Conservation (phyloP, 2,113 vertebrate genomes). For the Leptocoma aspasia region DNA sequence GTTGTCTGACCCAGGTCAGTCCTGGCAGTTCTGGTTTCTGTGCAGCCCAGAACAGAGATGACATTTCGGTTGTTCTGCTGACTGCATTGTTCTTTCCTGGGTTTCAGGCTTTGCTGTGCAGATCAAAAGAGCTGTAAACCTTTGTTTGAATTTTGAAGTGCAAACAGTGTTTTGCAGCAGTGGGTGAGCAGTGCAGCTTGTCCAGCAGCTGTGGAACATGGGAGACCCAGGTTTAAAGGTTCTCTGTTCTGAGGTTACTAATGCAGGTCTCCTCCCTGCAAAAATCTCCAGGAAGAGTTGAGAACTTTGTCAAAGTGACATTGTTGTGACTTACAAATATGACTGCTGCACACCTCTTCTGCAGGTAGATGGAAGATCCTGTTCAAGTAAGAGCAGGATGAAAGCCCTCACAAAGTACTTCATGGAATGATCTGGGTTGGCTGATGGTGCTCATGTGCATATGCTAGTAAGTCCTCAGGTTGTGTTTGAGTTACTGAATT, state of each 20-base stretch:
- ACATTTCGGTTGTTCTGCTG: neutral
- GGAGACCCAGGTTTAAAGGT: neutral
- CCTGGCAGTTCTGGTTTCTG: neutral
- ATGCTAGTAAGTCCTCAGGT: neutral
- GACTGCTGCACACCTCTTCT: neutral
- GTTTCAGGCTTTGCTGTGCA: neutral
- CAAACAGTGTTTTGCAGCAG: neutral
- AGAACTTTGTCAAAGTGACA: neutral
- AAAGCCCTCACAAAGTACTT: neutral
- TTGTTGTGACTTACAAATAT: neutral
- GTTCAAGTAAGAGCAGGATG: neutral
- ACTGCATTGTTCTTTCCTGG: neutral
- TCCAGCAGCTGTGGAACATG: neutral
- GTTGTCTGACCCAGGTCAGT: neutral
- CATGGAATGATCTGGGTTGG: neutral
- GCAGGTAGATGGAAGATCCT: neutral
- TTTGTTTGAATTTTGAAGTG: neutral
- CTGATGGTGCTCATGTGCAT: neutral
- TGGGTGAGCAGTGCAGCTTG: neutral
- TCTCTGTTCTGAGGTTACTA: neutral
- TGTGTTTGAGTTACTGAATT: neutral
- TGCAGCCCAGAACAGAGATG: neutral
- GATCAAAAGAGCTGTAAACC: neutral
- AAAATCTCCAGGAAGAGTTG: neutral
- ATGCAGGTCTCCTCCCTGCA: accelerated